phyloP scores from a whole-genome alignment of 2,888 invertebrate genomes.

The Lasioglossum calceatum region DNA sequence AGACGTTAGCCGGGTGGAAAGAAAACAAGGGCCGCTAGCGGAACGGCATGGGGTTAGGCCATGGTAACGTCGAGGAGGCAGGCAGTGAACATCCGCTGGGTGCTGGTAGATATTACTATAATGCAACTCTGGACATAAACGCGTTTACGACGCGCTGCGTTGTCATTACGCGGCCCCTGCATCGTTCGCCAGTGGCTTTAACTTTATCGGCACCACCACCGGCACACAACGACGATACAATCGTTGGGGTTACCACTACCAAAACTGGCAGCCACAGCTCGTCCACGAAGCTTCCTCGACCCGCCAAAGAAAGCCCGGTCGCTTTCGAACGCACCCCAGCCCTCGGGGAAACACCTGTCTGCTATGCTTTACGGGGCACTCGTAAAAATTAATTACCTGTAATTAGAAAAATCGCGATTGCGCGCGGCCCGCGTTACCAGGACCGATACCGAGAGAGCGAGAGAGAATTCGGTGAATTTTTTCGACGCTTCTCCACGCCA shows the following conservation, averaged over 20 bases:
- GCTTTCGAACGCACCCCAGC: slow-evolving; percentile 36
- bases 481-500: background rate
- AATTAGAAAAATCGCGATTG: slow-evolving; percentile 76
- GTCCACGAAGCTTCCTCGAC: slow-evolving; percentile 36
- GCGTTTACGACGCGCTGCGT: slow-evolving; percentile 84
- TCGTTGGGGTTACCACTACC: slow-evolving; percentile 64
- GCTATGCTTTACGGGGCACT: slow-evolving; percentile 76
- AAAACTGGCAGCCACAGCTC: slow-evolving; percentile 42
- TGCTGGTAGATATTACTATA: slow-evolving; percentile 83
- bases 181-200: slow-evolving; percentile 83
- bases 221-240: slow-evolving; percentile 62
- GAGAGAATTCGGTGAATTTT: slow-evolving; percentile 14
- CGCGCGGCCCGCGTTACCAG: background rate
- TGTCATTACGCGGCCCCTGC: slow-evolving; percentile 83
- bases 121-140: slow-evolving; percentile 84
- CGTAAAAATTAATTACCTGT: slow-evolving; percentile 81
- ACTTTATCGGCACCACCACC: slow-evolving; percentile 82
- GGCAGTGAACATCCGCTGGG: slow-evolving; percentile 77
- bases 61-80: slow-evolving; percentile 67
- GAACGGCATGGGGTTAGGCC: slow-evolving; percentile 42
- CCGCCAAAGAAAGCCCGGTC: slow-evolving; percentile 38
- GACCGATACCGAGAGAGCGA: background rate
- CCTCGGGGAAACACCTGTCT: slow-evolving; percentile 77
- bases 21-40: slow-evolving; percentile 54
- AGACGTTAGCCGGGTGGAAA: slow-evolving; percentile 27